These are phyloP conservation scores for Enoplosus armatus DNA, from an alignment of 2,797 vertebrate species.

Conservation along the genomic window DNA sequence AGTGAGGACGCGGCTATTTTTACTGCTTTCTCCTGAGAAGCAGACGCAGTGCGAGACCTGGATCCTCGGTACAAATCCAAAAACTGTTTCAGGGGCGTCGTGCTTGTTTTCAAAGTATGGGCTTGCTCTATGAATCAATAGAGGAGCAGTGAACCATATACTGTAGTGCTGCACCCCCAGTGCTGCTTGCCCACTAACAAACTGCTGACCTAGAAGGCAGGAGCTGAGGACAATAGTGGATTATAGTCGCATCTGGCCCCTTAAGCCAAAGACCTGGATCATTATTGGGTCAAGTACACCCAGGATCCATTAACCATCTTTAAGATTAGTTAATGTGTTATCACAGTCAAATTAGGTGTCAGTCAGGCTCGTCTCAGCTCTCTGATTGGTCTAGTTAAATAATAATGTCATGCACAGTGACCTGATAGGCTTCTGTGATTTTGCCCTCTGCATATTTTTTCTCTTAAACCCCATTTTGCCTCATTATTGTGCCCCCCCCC, in stretches of 20 bases:
- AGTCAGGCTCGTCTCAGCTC: slow-evolving; percentile 6
- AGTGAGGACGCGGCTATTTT: slow-evolving; percentile 15
- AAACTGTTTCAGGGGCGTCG: slow-evolving; percentile 25
- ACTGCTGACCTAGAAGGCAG: slow-evolving; percentile 76
- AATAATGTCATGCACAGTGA: background rate
- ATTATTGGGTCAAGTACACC: slow-evolving; percentile 64
- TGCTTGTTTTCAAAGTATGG: slow-evolving; percentile 35
- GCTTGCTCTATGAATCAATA: slow-evolving; percentile 52
- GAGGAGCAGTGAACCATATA: slow-evolving; percentile 61
- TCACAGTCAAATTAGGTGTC: slow-evolving; percentile 24
- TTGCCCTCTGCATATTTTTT: background rate
- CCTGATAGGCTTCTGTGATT: background rate
- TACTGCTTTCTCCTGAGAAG: background rate
- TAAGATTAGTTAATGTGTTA: slow-evolving; percentile 32
- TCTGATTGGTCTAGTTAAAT: slow-evolving; percentile 23
- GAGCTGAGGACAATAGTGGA: slow-evolving; percentile 75
- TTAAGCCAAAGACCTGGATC: slow-evolving; percentile 59
- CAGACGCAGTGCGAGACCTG: slow-evolving; percentile 8
- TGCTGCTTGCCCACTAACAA: slow-evolving; percentile 42
- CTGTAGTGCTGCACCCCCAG: slow-evolving; percentile 43
- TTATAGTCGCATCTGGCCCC: slow-evolving; percentile 71
- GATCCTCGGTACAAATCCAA: slow-evolving; percentile 20
- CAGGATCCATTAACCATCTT: slow-evolving; percentile 38
- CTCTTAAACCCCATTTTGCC: slow-evolving; percentile 3
- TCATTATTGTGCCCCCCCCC: slow-evolving; percentile 3